Conservation (phyloP, 1,140 invertebrate genomes). For the Eueides isabella region DNA sequence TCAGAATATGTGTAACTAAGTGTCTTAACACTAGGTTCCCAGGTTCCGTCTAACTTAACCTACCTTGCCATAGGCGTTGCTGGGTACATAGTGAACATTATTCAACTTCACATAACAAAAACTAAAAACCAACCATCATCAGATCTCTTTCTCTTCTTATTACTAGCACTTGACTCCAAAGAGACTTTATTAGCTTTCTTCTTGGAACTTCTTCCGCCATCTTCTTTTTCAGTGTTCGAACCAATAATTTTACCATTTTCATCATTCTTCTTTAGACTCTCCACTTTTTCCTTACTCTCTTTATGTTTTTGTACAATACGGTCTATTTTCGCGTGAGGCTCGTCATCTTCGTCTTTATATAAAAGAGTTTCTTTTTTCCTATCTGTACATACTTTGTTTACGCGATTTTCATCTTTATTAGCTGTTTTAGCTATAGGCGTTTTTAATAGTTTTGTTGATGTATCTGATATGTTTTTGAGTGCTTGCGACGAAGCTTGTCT, state of each 20-base stretch:
- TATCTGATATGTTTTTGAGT: constrained; percentile 59
- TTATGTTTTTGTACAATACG: constrained; percentile 79
- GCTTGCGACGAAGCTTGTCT: constrained; percentile 67
- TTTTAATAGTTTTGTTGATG: constrained; percentile 63
- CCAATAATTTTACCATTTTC: background rate
- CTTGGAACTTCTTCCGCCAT: background rate
- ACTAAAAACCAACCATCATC: constrained; percentile 5
- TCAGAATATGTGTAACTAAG: too few relatives aligned
- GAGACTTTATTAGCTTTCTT: background rate
- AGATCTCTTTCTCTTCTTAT: constrained; percentile 25
- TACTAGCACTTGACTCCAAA: background rate
- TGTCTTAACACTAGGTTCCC: too few relatives aligned
- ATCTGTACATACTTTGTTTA: constrained; percentile 14
- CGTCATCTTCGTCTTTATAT: constrained; percentile 82
- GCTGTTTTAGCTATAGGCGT: constrained; percentile 49
- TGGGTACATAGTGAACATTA: too few relatives aligned
- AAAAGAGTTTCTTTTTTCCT: constrained; percentile 61
- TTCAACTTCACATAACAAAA: too few relatives aligned
- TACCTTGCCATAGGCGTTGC: too few relatives aligned
- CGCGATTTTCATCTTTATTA: constrained; percentile 26
- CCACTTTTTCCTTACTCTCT: constrained; percentile 52
- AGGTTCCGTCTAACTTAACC: too few relatives aligned
- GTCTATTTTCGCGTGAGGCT: constrained; percentile 80
- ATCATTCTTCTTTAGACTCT: background rate
- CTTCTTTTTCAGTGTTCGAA: background rate